Conservation (phyloP, 2,113 vertebrate genomes). For the Microcebus jonahi region DNA sequence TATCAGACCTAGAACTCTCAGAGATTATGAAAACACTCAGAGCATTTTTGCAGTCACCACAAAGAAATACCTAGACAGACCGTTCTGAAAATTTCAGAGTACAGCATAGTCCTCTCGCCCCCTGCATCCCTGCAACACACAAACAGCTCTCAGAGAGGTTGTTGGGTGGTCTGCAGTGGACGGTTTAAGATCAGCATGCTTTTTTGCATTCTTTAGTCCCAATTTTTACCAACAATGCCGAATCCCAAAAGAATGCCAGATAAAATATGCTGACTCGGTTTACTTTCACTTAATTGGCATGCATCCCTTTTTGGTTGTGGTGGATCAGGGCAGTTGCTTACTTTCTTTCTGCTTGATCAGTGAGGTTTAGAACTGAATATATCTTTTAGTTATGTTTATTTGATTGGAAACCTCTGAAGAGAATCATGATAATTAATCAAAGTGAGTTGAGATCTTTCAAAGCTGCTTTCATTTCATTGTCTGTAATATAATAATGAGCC, state of each 20-base stretch:
- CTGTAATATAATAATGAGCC: neutral
- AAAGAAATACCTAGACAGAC: neutral
- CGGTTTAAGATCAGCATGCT: neutral
- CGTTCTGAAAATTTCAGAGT: neutral
- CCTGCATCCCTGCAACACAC: neutral
- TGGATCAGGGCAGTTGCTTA: neutral
- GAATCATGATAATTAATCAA: neutral
- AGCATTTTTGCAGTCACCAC: neutral
- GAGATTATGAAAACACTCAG: neutral
- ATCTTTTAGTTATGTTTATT: constrained; percentile 2
- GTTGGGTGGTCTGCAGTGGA: neutral
- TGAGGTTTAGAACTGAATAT: constrained; percentile 20
- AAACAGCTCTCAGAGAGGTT: neutral
- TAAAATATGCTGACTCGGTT: constrained; percentile 4
- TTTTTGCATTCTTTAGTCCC: constrained; percentile 49
- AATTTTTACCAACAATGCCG: constrained; percentile 58
- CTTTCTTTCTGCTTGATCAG: constrained; percentile 22
- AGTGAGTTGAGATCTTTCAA: neutral
- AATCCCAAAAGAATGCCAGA: constrained; percentile 61
- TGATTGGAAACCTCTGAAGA: neutral
- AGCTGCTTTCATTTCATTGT: neutral
- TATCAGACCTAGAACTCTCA: neutral
- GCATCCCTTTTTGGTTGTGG: neutral
- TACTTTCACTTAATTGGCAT: neutral
- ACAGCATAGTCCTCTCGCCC: neutral